Evolutionary conservation across 2,113 vertebrate species (phyloP).

Genomic region (Lampris megalopsis): DNA sequence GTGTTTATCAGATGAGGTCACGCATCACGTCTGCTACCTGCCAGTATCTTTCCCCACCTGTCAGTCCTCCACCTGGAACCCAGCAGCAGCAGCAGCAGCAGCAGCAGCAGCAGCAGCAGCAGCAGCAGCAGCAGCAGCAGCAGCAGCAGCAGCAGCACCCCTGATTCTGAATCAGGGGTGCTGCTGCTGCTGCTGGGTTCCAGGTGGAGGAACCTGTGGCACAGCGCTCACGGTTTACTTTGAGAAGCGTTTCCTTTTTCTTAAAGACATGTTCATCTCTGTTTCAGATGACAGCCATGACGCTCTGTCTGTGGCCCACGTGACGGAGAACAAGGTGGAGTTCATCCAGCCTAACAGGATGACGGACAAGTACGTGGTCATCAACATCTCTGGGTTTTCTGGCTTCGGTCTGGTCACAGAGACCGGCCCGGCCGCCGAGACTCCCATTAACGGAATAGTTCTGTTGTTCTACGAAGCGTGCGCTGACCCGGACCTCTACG

Average conservation of each 20-base stretch:
- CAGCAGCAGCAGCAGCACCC: too few relatives aligned
- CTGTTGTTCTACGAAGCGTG: conserved; percentile 28
- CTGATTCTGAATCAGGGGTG: too few relatives aligned
- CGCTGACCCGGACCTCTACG: background rate
- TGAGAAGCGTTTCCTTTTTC: background rate
- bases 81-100: too few relatives aligned
- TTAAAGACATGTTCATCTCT: background rate
- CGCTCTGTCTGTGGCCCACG: conserved; percentile 35
- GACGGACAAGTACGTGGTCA: conserved; percentile 10
- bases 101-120: too few relatives aligned
- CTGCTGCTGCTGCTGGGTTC: too few relatives aligned
- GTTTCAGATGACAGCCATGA: conserved; percentile 3
- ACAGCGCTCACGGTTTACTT: too few relatives aligned
- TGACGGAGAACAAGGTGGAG: conserved; percentile 19
- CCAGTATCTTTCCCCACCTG: too few relatives aligned
- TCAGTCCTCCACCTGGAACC: too few relatives aligned
- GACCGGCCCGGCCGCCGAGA: background rate
- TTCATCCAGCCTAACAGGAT: conserved; percentile 21
- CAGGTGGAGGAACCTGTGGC: too few relatives aligned
- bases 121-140: too few relatives aligned
- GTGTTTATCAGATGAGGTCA: too few relatives aligned
- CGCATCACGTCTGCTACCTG: too few relatives aligned
- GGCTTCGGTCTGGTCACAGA: conserved; percentile 30
- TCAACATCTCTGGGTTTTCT: conserved; percentile 24
- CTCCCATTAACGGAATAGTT: background rate